These are phyloP conservation scores for Octodon degus DNA, from an alignment of 2,113 vertebrate species.

Conservation along the genomic window DNA sequence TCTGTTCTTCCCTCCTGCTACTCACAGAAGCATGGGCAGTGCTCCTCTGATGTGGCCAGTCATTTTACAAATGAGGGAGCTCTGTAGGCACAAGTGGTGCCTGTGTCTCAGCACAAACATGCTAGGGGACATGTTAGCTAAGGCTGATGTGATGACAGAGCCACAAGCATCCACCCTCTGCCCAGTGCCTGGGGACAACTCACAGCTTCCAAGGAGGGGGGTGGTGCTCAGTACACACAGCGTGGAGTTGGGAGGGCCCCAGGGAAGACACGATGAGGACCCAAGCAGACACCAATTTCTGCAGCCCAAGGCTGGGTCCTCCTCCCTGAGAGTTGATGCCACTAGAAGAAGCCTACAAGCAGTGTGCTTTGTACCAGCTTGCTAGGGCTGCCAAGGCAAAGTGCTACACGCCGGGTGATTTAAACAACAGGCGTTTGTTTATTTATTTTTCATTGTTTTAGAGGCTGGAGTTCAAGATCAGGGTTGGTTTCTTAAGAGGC, in stretches of 20 bases:
- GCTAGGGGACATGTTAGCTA: background rate
- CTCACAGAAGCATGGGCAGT: background rate
- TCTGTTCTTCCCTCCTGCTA: background rate
- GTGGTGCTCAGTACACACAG: accelerated
- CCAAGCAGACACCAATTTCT: background rate
- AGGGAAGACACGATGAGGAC: background rate
- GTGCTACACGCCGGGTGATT: accelerated
- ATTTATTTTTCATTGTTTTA: background rate
- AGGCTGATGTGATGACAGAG: background rate
- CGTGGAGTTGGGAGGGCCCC: background rate
- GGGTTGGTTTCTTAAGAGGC: background rate
- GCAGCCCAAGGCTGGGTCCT: background rate
- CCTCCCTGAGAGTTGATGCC: background rate
- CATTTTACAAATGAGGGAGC: background rate
- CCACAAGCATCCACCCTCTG: background rate
- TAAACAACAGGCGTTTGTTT: too few species aligned
- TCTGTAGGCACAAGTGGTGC: background rate
- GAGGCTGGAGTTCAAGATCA: background rate
- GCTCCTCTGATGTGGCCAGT: background rate
- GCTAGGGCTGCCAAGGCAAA: background rate
- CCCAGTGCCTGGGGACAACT: background rate
- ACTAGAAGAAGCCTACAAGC: background rate
- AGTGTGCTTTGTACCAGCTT: background rate
- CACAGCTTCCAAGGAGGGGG: background rate
- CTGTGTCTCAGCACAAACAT: accelerated